Evolutionary conservation across 2,797 vertebrate species (phyloP).

Genomic region (Hypotaenidia okinawae): DNA sequence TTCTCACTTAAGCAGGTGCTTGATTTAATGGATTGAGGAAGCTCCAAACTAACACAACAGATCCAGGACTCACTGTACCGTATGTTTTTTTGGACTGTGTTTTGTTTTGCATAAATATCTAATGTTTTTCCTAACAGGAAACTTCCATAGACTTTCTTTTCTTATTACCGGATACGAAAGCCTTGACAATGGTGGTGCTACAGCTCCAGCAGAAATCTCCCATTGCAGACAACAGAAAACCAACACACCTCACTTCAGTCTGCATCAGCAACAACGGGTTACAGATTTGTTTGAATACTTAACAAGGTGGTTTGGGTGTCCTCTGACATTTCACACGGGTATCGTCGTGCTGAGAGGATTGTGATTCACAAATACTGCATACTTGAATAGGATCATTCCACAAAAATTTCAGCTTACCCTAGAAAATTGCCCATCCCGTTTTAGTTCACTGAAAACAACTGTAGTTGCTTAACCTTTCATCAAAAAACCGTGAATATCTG

Average conservation of each 20-base stretch:
- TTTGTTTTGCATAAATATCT: not conserved
- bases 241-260: not conserved
- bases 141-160: not conserved
- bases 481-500: conserved; percentile 34
- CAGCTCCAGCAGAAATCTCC: not conserved
- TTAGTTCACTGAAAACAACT: not conserved
- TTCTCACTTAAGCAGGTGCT: not conserved
- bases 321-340: not conserved
- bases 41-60: not conserved
- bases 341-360: conserved; percentile 7
- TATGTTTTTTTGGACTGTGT: not conserved
- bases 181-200: not conserved
- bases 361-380: not conserved
- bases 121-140: not conserved
- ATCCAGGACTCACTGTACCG: not conserved
- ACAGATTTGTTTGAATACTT: not conserved
- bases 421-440: not conserved
- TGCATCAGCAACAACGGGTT: not conserved
- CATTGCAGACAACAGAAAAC: not conserved
- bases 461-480: conserved; percentile 53
- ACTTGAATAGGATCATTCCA: not conserved
- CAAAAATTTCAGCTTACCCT: not conserved
- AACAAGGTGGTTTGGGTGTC: not conserved
- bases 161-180: not conserved
- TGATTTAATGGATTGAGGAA: not conserved